Percentiles rank a stretch among this genome's conserved stretches.
Conservation (phyloP, 1,140 invertebrate genomes). For the Eurosta solidaginis region DNA sequence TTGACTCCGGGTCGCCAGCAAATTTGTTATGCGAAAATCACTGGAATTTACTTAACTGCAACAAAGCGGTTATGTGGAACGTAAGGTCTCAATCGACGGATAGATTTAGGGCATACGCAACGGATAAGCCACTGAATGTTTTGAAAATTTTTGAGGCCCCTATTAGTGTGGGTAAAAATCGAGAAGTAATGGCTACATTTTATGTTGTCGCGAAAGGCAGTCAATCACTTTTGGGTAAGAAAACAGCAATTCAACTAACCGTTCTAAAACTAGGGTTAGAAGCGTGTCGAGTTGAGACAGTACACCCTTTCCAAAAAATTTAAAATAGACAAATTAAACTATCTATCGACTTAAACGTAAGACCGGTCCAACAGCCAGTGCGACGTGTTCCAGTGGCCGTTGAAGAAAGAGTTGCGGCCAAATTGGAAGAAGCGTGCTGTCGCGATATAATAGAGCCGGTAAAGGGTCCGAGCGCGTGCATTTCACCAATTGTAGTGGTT, state of each 20-base stretch:
- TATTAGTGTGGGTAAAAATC: background rate
- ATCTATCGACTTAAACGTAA: slow-evolving; percentile 29
- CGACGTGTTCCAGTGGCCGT: slow-evolving; percentile 33
- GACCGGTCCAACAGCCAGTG: slow-evolving; percentile 32
- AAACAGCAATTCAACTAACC: slow-evolving; percentile 36
- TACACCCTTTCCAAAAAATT: no score
- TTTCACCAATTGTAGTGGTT: slow-evolving; percentile 27
- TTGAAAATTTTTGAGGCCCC: no score
- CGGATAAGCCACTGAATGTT: background rate
- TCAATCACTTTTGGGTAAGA: slow-evolving; percentile 35
- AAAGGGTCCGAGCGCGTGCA: slow-evolving; percentile 35
- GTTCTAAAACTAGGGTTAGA: slow-evolving; percentile 34
- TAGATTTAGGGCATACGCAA: slow-evolving; percentile 18
- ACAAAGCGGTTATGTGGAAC: no score
- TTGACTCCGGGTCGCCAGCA: no score
- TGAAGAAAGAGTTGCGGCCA: slow-evolving; percentile 35
- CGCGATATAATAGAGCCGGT: slow-evolving; percentile 44
- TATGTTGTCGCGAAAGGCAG: slow-evolving; percentile 38
- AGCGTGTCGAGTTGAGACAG: background rate
- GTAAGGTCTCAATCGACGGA: background rate
- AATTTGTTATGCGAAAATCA: no score
- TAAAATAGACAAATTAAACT: slow-evolving; percentile 31
- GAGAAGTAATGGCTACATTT: background rate
- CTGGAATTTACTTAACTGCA: no score
- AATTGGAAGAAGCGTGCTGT: no score